Percentiles rank a stretch among this genome's conserved stretches.
Conservation (phyloP, 2,113 vertebrate species). For the Mesoclemmys tuberculata region DNA sequence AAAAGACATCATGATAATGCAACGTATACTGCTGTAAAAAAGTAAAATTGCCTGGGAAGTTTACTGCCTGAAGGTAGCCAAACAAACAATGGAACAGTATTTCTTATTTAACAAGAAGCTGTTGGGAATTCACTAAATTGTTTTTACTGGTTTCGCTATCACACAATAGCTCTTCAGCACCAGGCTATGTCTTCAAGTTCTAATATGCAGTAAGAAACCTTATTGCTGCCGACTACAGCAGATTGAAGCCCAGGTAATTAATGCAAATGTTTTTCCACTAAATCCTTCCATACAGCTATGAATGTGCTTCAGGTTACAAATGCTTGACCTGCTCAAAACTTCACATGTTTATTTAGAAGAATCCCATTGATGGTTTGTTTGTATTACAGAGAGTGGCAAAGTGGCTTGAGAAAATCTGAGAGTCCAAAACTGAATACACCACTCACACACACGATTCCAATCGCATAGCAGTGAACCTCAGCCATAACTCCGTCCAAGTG, state of each 20-base stretch:
- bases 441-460: neutral
- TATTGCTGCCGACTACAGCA: neutral
- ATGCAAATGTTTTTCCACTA: neutral
- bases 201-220: neutral
- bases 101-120: neutral
- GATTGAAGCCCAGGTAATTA: neutral
- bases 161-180: neutral
- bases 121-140: neutral
- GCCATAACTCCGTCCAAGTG: neutral
- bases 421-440: fast-evolving
- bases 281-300: neutral
- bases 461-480: neutral
- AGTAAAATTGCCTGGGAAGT: neutral
- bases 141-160: neutral
- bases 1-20: neutral
- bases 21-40: neutral
- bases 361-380: neutral
- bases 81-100: neutral
- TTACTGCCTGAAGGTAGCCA: neutral
- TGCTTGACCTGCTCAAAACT: neutral
- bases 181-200: neutral
- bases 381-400: neutral
- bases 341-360: neutral
- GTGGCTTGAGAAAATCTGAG: neutral
- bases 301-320: neutral